These are phyloP conservation scores for Rapana venosa DNA, from an alignment of 2,888 invertebrate genomes.

Conservation along the genomic window DNA sequence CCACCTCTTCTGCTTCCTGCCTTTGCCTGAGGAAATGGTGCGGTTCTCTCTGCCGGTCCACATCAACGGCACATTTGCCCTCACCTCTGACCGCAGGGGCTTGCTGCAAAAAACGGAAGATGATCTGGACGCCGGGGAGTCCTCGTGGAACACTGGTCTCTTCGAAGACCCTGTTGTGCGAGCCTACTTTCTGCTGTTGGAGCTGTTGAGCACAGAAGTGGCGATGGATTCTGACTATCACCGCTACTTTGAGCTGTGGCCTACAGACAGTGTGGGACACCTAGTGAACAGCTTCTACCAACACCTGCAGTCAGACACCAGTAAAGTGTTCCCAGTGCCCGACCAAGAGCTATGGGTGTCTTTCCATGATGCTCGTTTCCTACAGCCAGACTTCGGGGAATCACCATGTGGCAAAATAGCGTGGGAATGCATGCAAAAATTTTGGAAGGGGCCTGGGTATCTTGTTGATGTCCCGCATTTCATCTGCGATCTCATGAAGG, in stretches of 20 bases:
- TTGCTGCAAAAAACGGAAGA: slow-evolving; percentile 63
- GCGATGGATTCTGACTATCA: neutral
- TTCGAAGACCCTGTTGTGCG: slow-evolving; percentile 55
- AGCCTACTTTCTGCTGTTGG: slow-evolving; percentile 57
- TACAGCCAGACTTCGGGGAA: slow-evolving; percentile 50
- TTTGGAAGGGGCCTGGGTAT: slow-evolving; percentile 25
- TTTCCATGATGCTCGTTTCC: slow-evolving; percentile 54
- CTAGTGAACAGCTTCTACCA: slow-evolving; percentile 39
- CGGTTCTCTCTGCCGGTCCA: slow-evolving; percentile 67
- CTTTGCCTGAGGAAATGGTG: slow-evolving; percentile 61
- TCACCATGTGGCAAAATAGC: slow-evolving; percentile 40
- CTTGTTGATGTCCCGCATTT: slow-evolving; percentile 47
- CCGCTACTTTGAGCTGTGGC: slow-evolving; percentile 42
- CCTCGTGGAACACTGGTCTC: slow-evolving; percentile 63
- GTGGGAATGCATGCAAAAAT: slow-evolving; percentile 38
- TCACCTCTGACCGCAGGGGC: slow-evolving; percentile 66
- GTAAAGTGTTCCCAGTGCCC: slow-evolving; percentile 24
- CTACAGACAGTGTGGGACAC: neutral
- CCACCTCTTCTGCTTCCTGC: slow-evolving; percentile 62
- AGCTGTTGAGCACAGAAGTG: slow-evolving; percentile 47
- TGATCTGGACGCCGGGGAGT: slow-evolving; percentile 58
- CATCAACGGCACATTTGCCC: slow-evolving; percentile 72
- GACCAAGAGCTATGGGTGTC: neutral
- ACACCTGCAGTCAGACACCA: neutral
- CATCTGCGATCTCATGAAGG: slow-evolving; percentile 43